Conservation (phyloP, 2,113 vertebrate species). For the Setophaga petechia region DNA sequence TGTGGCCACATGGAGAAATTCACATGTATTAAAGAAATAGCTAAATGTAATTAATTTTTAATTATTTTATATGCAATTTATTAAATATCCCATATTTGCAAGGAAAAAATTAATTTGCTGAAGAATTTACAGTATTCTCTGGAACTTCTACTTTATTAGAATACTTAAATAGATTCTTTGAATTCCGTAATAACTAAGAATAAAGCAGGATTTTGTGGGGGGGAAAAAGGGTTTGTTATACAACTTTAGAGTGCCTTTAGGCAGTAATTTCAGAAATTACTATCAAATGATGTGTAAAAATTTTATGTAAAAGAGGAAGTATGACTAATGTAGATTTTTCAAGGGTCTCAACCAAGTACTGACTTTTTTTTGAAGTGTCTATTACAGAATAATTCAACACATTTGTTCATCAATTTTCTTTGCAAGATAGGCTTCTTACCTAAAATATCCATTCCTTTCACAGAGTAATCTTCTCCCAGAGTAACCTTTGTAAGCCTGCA, state of each 20-base stretch:
- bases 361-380: neutral
- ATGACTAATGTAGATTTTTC: neutral
- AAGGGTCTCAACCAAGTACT: neutral
- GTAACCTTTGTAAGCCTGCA: neutral
- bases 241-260: neutral
- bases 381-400: neutral
- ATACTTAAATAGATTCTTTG: neutral
- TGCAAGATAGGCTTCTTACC: neutral
- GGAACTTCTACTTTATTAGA: neutral
- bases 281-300: neutral
- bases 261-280: neutral
- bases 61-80: neutral
- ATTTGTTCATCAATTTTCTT: neutral
- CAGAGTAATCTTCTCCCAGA: neutral
- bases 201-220: neutral
- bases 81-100: neutral
- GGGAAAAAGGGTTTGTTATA: neutral
- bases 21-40: neutral
- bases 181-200: neutral
- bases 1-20: neutral
- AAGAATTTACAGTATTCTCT: neutral
- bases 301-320: neutral
- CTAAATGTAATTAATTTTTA: neutral
- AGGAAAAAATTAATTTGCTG: neutral
- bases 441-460: neutral